A percentile compares a stretch with the other conserved stretches of the same genome.
These are phyloP conservation scores for Gymnosoma rotundatum DNA, from an alignment of 2,888 invertebrate genomes.

Conservation along the genomic window DNA sequence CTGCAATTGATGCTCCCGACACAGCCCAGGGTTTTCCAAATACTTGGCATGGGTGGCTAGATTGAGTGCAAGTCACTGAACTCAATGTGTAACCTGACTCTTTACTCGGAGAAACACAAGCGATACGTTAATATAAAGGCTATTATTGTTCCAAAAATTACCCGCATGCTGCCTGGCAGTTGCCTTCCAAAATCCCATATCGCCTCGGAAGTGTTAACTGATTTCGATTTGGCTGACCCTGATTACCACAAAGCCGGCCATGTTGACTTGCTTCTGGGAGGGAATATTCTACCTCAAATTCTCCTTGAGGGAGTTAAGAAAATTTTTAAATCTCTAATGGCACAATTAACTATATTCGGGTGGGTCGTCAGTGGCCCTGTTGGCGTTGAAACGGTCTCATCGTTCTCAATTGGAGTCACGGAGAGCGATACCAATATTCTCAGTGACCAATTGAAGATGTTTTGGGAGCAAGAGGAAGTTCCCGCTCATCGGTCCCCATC, in stretches of 20 bases:
- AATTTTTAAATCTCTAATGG: conserved; percentile 13
- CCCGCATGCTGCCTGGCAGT: neutral
- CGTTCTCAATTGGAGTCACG: conserved; percentile 27
- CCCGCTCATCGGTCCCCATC: too few relatives aligned
- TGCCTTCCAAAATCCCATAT: neutral
- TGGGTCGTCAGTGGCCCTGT: conserved; percentile 50
- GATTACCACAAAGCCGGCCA: conserved; percentile 1
- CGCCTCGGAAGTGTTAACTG: neutral
- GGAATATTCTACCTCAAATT: conserved; percentile 33
- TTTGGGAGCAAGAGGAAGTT: too few relatives aligned
- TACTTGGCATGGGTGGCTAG: conserved; percentile 15
- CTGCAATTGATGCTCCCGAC: conserved; percentile 17
- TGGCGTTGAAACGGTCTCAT: neutral
- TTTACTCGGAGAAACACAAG: too few relatives aligned
- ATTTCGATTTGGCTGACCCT: conserved; percentile 29
- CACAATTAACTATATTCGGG: conserved; percentile 43
- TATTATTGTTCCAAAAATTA: too few relatives aligned
- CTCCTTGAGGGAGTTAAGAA: conserved; percentile 22
- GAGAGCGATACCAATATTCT: too few relatives aligned
- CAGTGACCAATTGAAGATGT: too few relatives aligned
- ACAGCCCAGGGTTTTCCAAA: neutral
- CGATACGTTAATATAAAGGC: too few relatives aligned
- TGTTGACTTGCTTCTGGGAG: conserved; percentile 42
- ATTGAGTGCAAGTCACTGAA: neutral
- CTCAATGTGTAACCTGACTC: too few relatives aligned